A percentile compares a stretch with the other conserved stretches of the same genome.
phyloP scores from a whole-genome alignment of 2,113 vertebrate species.

The Pycnonotus jocosus region DNA sequence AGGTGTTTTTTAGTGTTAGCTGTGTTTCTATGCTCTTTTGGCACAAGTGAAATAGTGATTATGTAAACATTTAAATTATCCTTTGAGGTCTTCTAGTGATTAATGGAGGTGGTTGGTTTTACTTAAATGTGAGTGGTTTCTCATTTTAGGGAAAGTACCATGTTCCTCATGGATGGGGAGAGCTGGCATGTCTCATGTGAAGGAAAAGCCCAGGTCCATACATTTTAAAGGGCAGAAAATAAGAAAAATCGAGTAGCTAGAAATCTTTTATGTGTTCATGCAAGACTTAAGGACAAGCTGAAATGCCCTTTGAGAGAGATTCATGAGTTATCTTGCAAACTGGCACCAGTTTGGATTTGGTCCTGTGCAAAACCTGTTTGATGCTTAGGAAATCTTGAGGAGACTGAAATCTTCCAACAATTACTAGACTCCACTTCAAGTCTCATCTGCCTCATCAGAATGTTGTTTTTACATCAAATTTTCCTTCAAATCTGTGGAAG shows the following conservation, averaged over 20 bases:
- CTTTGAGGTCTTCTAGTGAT: background rate
- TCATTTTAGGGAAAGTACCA: background rate
- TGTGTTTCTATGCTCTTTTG: background rate
- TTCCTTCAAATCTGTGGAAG: background rate
- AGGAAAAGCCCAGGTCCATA: background rate
- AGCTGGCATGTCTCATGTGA: background rate
- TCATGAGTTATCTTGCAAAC: background rate
- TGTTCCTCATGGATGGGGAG: background rate
- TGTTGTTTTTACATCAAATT: background rate
- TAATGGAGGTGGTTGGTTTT: background rate
- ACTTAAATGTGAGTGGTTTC: background rate
- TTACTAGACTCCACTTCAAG: background rate
- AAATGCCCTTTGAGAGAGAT: background rate
- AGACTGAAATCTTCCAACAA: background rate
- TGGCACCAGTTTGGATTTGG: background rate
- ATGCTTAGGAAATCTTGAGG: background rate
- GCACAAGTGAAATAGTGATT: background rate
- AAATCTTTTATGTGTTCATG: background rate
- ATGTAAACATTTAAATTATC: background rate
- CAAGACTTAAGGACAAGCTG: background rate
- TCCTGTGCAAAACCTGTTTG: background rate
- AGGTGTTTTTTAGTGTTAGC: background rate
- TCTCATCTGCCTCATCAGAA: background rate
- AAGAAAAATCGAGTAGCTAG: background rate
- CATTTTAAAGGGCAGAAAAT: background rate